Percentiles rank a stretch among this genome's conserved stretches.
Conservation (phyloP, 1,140 invertebrate genomes). For the Linepithema humile region DNA sequence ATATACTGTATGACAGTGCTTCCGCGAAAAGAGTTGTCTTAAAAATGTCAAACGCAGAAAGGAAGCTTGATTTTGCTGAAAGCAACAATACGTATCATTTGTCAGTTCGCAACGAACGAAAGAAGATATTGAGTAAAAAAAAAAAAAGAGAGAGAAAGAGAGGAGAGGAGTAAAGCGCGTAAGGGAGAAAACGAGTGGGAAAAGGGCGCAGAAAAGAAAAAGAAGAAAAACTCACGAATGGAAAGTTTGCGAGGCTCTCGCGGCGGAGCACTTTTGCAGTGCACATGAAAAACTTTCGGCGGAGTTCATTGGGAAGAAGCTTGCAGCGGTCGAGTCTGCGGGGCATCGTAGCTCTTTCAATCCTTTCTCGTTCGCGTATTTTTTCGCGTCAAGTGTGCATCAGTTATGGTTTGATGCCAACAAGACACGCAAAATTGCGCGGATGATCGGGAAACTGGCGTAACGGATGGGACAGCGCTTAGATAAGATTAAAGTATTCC, state of each 20-base stretch:
- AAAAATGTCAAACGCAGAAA: neutral
- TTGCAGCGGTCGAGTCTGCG: neutral
- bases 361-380: neutral
- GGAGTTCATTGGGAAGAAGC: constrained; percentile 18
- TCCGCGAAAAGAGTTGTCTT: neutral
- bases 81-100: neutral
- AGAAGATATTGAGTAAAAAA: neutral
- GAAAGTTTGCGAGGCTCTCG: constrained; percentile 2
- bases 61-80: constrained; percentile 21
- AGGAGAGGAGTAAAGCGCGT: neutral
- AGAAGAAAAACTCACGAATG: neutral
- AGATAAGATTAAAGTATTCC: too few species aligned
- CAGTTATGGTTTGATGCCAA: constrained; percentile 9
- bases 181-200: neutral
- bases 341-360: constrained; percentile 6
- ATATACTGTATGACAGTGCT: neutral
- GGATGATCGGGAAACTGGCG: neutral
- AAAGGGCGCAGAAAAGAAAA: neutral
- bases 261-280: constrained; percentile 1
- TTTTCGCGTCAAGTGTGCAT: constrained; percentile 1
- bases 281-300: constrained; percentile 6
- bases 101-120: neutral
- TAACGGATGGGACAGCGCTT: neutral
- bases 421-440: neutral
- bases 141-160: neutral